These are phyloP conservation scores for Danionella dracula DNA, from an alignment of 2,797 vertebrate species.

Conservation along the genomic window DNA sequence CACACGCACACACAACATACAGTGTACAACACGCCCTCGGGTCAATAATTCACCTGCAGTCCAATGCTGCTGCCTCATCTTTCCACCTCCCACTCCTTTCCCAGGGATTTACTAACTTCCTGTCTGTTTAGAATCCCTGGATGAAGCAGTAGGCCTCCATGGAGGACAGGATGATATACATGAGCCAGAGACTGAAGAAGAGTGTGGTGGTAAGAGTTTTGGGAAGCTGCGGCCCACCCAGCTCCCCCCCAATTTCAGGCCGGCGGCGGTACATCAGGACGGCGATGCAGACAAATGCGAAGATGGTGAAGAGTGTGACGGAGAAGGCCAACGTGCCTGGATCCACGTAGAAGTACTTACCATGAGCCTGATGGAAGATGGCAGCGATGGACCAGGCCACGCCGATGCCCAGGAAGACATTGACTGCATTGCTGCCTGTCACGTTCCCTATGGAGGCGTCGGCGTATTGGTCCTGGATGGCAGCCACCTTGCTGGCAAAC, in stretches of 20 bases:
- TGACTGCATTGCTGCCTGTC: constrained; percentile 94
- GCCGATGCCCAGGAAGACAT: constrained; percentile 94
- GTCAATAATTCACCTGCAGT: not conserved
- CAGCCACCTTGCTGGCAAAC: constrained; percentile 92
- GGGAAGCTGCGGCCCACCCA: constrained; percentile 86
- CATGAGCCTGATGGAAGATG: constrained; percentile 79
- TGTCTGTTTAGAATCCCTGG: constrained; percentile 58
- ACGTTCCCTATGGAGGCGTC: constrained; percentile 97
- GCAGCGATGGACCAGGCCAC: constrained; percentile 97
- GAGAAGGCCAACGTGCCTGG: constrained; percentile 94
- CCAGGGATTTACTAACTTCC: not conserved
- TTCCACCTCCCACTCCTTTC: not conserved
- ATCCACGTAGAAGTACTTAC: constrained; percentile 77
- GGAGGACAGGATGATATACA: constrained; percentile 95
- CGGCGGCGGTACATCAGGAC: constrained; percentile 91
- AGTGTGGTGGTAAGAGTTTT: constrained; percentile 83
- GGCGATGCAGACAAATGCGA: constrained; percentile 89
- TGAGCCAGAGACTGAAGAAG: constrained; percentile 93
- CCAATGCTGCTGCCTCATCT: not conserved
- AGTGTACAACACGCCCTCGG: not conserved
- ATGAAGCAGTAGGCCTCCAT: constrained; percentile 97
- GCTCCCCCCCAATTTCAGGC: constrained; percentile 90
- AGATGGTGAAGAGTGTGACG: constrained; percentile 96
- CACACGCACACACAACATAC: constrained; percentile 5
- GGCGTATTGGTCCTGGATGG: constrained; percentile 91